These are phyloP conservation scores for Drosophila phalerata DNA, from an alignment of 2,888 invertebrate species.

Conservation along the genomic window DNA sequence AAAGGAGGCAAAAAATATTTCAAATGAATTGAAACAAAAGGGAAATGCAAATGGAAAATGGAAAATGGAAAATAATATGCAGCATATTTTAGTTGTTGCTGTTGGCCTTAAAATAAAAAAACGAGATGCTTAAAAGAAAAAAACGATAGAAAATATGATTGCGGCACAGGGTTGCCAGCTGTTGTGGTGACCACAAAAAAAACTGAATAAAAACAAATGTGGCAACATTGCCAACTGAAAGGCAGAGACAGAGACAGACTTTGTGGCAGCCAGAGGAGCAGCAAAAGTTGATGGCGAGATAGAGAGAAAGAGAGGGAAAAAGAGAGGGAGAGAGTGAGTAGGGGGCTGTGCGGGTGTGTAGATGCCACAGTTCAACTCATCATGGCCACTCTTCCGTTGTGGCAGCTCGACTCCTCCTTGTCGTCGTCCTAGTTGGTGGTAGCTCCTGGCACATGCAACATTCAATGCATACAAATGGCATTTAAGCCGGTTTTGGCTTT, in stretches of 20 bases:
- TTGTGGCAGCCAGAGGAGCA: constrained; percentile 1
- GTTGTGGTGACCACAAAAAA: constrained; percentile 32
- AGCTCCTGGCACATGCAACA: constrained; percentile 71
- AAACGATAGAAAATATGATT: constrained; percentile 46
- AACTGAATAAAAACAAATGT: constrained; percentile 58
- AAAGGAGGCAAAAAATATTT: constrained; percentile 50
- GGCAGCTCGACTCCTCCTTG: constrained; percentile 27
- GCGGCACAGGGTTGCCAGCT: constrained; percentile 62
- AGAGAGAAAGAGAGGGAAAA: too few relatives aligned
- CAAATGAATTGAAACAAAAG: constrained; percentile 72
- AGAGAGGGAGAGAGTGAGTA: not conserved
- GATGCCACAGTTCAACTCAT: constrained; percentile 43
- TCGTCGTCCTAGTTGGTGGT: constrained; percentile 42
- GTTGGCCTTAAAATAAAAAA: constrained; percentile 33
- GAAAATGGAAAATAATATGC: constrained; percentile 62
- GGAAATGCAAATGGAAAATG: constrained; percentile 63
- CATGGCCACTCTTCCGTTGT: constrained; percentile 35
- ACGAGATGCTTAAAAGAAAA: constrained; percentile 7
- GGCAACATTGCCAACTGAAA: constrained; percentile 58
- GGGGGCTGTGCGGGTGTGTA: constrained; percentile 6
- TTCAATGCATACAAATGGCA: constrained; percentile 84
- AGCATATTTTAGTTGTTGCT: constrained; percentile 71
- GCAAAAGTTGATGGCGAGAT: not conserved
- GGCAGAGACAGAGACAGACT: not conserved
- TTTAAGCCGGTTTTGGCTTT: constrained; percentile 79